A percentile compares a stretch with the other conserved stretches of the same genome.
Evolutionary conservation across 2,888 invertebrate genomes (phyloP).

Genomic region (Lycaena phlaeas): DNA sequence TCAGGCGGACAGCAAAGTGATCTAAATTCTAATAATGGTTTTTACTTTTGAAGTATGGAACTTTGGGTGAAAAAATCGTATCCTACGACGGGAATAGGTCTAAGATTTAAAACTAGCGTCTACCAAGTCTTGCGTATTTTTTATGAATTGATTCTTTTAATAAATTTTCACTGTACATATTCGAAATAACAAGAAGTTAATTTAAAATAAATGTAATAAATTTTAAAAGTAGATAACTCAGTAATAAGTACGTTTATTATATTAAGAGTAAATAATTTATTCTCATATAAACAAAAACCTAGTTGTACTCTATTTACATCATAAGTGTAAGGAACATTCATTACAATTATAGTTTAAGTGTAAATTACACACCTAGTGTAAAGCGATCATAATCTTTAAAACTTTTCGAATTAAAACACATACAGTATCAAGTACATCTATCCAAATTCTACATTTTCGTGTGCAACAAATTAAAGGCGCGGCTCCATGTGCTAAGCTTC

Average conservation of each 20-base stretch:
- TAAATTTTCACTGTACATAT: neutral
- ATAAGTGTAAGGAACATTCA: slow-evolving; percentile 18
- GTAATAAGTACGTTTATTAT: neutral
- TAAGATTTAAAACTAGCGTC: no score
- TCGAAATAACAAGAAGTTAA: neutral
- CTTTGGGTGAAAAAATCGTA: no score
- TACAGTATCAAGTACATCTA: neutral
- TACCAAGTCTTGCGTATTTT: no score
- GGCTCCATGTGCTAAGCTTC: no score
- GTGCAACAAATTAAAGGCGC: no score
- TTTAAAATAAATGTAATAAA: neutral
- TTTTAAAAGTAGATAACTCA: neutral
- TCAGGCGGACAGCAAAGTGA: no score
- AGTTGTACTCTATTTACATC: slow-evolving; percentile 19
- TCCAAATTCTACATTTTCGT: neutral
- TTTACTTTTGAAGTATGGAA: no score
- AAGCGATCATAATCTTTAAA: neutral
- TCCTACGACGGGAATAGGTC: no score
- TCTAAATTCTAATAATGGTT: no score
- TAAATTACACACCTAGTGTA: neutral
- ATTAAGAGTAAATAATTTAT: neutral
- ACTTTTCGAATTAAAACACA: neutral
- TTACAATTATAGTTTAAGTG: slow-evolving; percentile 1
- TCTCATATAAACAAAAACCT: slow-evolving; percentile 13
- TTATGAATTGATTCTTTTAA: no score